Evolutionary conservation across 2,113 vertebrate genomes (phyloP), one percentile per base, ranked within the genome.

Genomic region (Gavialis gangeticus): DNA sequence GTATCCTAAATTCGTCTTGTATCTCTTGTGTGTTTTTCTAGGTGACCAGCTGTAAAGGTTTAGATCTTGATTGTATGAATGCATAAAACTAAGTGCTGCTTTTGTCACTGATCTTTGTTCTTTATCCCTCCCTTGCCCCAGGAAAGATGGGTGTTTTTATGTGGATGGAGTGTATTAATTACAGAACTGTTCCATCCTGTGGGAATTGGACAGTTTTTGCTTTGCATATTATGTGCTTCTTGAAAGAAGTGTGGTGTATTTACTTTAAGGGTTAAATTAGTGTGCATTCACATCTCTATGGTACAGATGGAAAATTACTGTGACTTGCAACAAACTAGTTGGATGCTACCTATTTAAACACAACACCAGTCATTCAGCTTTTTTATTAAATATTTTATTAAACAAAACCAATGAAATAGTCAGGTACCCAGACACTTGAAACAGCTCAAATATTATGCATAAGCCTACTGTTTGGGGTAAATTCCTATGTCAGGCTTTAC

Each of bases 41-140:
- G 95, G 87, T 94, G 92, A 77, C n/a, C 6, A 57, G 92, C 96
- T 98, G 67, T 95, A 96, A 97, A 94, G 92, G 89, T 93, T 97
- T 97, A 83, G 93, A 95, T 96, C 96, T 82, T 27, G 80, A 93
- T 57, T 89, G 94, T 96, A 85, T 63, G 96, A 97, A 97, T 86
- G 84, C 96, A 96, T 97, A 98, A 97, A 94, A 94, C 89, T 91
- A 94, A 84, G 88, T 96, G 93, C 96, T 96, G 92, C 94, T 95
- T 96, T 96, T 91, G 89, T 95, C 90, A 91, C 92, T 93, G 88
- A 75, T 93, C 58, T 15, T 92, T 67, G 87, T 93, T 91, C 75
- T 85, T 93, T 96, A 92, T 94, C 94, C 96, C 96, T 88, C 79
- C 96, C 82, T 17, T 85, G 46, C 62, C 78, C 46, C 37, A 73